Percentiles rank a stretch among this genome's conserved stretches.
phyloP scores from a whole-genome alignment of 2,797 vertebrate species.

The Ammospiza maritima region DNA sequence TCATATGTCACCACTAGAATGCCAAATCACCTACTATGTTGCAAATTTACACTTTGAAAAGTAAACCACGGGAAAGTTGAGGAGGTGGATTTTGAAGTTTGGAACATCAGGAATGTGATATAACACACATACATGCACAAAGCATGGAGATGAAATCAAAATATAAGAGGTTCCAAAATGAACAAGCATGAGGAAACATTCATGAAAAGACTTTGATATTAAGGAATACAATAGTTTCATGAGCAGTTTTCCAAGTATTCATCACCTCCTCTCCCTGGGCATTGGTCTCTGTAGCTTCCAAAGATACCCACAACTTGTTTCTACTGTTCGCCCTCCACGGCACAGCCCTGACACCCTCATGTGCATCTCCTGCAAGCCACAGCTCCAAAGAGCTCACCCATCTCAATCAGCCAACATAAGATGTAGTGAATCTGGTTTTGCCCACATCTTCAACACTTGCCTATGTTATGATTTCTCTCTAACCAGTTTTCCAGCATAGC shows the following conservation, averaged over 20 bases:
- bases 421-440: neutral
- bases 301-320: neutral
- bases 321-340: neutral
- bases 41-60: neutral
- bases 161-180: neutral
- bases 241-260: neutral
- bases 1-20: neutral
- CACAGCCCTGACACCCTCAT: neutral
- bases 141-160: neutral
- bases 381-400: neutral
- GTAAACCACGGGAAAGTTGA: neutral
- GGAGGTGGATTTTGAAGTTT: neutral
- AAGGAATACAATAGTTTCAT: neutral
- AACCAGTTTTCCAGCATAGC: neutral
- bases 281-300: neutral
- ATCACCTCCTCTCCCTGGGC: neutral
- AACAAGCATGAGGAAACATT: neutral
- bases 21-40: neutral
- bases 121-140: neutral
- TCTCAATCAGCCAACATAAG: neutral
- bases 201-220: neutral
- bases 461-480: rapidly evolving
- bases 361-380: neutral
- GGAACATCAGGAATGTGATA: neutral
- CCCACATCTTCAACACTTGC: neutral